These are phyloP conservation scores for Zaprionus capensis DNA, from an alignment of 1,140 invertebrate species.

Conservation along the genomic window DNA sequence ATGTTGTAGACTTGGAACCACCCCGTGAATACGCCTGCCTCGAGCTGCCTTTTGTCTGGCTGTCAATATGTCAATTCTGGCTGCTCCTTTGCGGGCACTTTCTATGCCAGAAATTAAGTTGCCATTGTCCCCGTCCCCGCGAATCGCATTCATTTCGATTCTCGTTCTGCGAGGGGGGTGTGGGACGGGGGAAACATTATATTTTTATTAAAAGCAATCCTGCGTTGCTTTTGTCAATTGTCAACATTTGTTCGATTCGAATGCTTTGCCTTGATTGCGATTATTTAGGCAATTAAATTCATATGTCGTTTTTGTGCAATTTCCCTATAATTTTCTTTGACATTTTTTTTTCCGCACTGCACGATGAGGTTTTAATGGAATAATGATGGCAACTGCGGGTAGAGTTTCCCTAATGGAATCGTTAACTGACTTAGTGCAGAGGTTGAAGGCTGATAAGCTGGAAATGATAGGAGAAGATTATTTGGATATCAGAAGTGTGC, in stretches of 20 bases:
- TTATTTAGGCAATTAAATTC: constrained; percentile 76
- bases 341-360: constrained; percentile 17
- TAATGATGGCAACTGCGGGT: not conserved
- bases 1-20: constrained; percentile 25
- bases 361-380: constrained; percentile 32
- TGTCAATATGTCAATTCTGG: constrained; percentile 80
- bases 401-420: constrained; percentile 27
- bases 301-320: constrained; percentile 69
- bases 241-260: constrained; percentile 58
- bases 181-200: constrained; percentile 48
- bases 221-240: constrained; percentile 48
- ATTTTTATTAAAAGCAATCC: constrained; percentile 69
- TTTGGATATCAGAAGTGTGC: not conserved
- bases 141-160: constrained; percentile 61
- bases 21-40: constrained; percentile 22
- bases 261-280: constrained; percentile 59
- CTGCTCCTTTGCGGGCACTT: constrained; percentile 64
- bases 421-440: constrained; percentile 18
- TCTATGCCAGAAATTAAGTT: constrained; percentile 80
- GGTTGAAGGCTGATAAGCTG: constrained; percentile 14
- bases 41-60: constrained; percentile 60
- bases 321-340: constrained; percentile 48
- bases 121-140: constrained; percentile 63
- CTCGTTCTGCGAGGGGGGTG: not conserved
- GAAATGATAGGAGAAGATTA: constrained; percentile 16